Evolutionary conservation across 2,888 invertebrate genomes (phyloP), one percentile per base, ranked within the genome.

Genomic region (Tenthredo notha): DNA sequence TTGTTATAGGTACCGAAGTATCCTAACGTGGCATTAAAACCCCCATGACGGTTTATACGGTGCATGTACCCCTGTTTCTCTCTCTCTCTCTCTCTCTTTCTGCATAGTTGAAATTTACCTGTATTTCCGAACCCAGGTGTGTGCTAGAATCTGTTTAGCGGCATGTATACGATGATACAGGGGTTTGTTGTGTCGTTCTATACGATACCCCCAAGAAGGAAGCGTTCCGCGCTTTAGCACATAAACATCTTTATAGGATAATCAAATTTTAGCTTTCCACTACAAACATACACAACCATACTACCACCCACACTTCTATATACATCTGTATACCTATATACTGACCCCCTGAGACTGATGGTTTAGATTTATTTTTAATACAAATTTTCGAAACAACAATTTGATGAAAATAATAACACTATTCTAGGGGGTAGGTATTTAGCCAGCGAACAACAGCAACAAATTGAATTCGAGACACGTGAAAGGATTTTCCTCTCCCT

Each of bases 61-160:
- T 50, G 18, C 50, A 50, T 50, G 18, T 50, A 50, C 50, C 18
- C 6, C 18, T 18, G 4, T 18, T 4, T 50, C 9, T 50, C 5
- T 18, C 4, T 18, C 18, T 50, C 50, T 50, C 18, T 15, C 18
- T 18, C 50, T 50, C 18, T 50, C 18, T 18, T 5, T 72, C 72
- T n/a, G n/a, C n/a, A 37, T 29, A 72, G 72, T 40, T n/a, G 50
- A 77, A 77, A 77, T 77, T 77, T 77, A 77, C 75, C 50, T 50
- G 29, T 50, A 29, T 18, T 25, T 25, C 29, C 12, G 1, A 7
- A 18, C 75, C 75, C 75, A 77, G 75, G 75, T 77, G 75, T 72
- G 72, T 77, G 50, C 75, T 77, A 77, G 75, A 50, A 77, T 77
- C 75, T 77, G 50, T 50, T 77, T 77, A 77, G 72, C 47, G 29